Conservation (phyloP, 2,888 invertebrate genomes). For the Chorisops tibialis region DNA sequence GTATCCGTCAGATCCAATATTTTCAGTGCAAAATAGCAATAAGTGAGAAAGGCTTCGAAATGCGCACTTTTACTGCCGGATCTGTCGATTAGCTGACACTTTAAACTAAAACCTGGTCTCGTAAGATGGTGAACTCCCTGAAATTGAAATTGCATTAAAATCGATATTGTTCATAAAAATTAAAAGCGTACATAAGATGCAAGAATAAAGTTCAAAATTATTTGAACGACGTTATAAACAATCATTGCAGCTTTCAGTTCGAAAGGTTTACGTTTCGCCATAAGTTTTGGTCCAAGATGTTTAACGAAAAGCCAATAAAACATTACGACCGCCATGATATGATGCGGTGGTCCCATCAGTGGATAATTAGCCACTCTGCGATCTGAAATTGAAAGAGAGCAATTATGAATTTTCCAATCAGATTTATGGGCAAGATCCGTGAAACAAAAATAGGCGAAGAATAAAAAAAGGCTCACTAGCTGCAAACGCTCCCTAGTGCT, state of each 20-base stretch:
- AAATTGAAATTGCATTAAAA: not conserved
- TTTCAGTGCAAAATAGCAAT: constrained; percentile 63
- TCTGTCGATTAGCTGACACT: not conserved
- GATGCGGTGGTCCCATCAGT: constrained; percentile 63
- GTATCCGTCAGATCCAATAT: constrained; percentile 65
- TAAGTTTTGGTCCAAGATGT: constrained; percentile 65
- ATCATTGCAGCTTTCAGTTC: constrained; percentile 62
- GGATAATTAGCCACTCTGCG: constrained; percentile 62
- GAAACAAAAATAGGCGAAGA: no score
- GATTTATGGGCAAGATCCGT: no score
- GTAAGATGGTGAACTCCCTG: not conserved
- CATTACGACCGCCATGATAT: constrained; percentile 55
- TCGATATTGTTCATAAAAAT: not conserved
- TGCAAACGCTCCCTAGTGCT: no score
- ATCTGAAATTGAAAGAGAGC: no score
- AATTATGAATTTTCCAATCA: no score
- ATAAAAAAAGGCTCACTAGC: no score
- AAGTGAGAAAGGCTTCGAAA: constrained; percentile 39
- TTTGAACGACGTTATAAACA: constrained; percentile 65
- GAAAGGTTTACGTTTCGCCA: constrained; percentile 63
- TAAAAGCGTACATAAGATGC: constrained; percentile 51
- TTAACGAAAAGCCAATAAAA: constrained; percentile 66
- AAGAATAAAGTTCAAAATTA: constrained; percentile 54
- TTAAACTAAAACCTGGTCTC: not conserved
- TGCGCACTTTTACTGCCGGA: not conserved